Percentiles rank a stretch among this genome's conserved stretches.
These are phyloP conservation scores for Esperia sulphurella DNA, from an alignment of 2,888 invertebrate species.

Conservation along the genomic window DNA sequence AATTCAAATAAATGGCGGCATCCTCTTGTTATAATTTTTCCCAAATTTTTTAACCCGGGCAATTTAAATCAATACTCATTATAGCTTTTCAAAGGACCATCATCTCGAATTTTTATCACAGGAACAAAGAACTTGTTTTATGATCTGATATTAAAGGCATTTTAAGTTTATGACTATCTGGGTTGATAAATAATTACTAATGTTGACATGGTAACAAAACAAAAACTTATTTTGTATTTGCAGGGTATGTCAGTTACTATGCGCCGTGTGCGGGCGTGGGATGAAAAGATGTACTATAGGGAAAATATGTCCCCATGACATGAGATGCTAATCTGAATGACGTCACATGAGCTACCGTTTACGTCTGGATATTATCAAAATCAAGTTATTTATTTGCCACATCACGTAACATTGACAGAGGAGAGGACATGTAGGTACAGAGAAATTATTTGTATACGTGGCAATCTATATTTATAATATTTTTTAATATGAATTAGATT, in stretches of 20 bases:
- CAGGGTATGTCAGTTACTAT: constrained; percentile 2
- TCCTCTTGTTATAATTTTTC: constrained; percentile 74
- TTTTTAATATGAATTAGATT: too few species aligned
- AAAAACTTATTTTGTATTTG: constrained; percentile 7
- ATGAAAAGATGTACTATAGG: too few species aligned
- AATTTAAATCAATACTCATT: constrained; percentile 79
- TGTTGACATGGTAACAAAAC: constrained; percentile 45
- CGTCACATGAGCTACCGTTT: too few species aligned
- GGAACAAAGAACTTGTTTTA: constrained; percentile 73
- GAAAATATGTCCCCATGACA: too few species aligned
- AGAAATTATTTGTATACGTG: too few species aligned
- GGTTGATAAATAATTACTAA: constrained; percentile 63
- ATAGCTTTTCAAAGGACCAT: constrained; percentile 73
- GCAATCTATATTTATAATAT: too few species aligned
- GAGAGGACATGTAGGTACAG: background rate
- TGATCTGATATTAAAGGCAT: constrained; percentile 72
- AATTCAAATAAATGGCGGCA: constrained; percentile 51
- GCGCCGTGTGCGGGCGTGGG: too few species aligned
- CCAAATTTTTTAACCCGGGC: constrained; percentile 72
- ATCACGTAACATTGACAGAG: too few species aligned
- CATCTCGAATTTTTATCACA: constrained; percentile 65
- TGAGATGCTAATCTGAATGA: too few species aligned
- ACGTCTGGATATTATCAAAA: too few species aligned
- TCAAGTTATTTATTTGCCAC: too few species aligned
- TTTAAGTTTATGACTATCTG: constrained; percentile 64